Evolutionary conservation across 1,140 invertebrate species (phyloP).

Genomic region (Drosophila nigromelanica): DNA sequence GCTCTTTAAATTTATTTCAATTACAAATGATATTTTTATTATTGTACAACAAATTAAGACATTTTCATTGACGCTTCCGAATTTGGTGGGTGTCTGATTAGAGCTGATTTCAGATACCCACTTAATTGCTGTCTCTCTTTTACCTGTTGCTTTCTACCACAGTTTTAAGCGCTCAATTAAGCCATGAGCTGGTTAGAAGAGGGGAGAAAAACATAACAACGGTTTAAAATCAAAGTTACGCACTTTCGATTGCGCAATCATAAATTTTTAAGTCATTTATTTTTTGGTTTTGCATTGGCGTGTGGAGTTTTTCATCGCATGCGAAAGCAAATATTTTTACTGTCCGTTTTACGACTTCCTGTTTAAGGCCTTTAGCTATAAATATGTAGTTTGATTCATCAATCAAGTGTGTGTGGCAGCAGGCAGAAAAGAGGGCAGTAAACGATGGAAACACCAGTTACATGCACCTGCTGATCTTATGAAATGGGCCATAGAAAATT

Average conservation of each 20-base stretch:
- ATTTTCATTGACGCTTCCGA: slow-evolving; percentile 43
- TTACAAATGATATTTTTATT: slow-evolving; percentile 34
- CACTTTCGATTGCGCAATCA: slow-evolving; percentile 71
- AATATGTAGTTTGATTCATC: slow-evolving; percentile 57
- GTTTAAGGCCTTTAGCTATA: slow-evolving; percentile 57
- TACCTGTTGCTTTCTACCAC: slow-evolving; percentile 35
- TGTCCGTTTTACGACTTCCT: slow-evolving; percentile 51
- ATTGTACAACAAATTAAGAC: slow-evolving; percentile 48
- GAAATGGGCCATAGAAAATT: slow-evolving; percentile 38
- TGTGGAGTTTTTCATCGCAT: slow-evolving; percentile 63
- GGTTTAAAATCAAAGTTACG: slow-evolving; percentile 61
- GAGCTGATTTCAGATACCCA: slow-evolving; percentile 20
- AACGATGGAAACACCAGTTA: slow-evolving; percentile 1
- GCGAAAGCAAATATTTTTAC: slow-evolving; percentile 75
- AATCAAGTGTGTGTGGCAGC: slow-evolving; percentile 56
- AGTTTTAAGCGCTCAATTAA: slow-evolving; percentile 59
- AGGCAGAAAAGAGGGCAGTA: slow-evolving; percentile 11
- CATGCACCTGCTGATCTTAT: slow-evolving; percentile 55
- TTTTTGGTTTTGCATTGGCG: slow-evolving; percentile 5
- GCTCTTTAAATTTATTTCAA: slow-evolving; percentile 44
- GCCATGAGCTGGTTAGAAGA: slow-evolving; percentile 8
- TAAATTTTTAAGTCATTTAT: slow-evolving; percentile 38
- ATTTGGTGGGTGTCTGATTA: slow-evolving; percentile 36
- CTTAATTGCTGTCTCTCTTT: slow-evolving; percentile 51
- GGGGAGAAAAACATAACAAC: slow-evolving; percentile 13